phyloP scores from a whole-genome alignment of 2,888 invertebrate genomes.

The Biston stratarius region DNA sequence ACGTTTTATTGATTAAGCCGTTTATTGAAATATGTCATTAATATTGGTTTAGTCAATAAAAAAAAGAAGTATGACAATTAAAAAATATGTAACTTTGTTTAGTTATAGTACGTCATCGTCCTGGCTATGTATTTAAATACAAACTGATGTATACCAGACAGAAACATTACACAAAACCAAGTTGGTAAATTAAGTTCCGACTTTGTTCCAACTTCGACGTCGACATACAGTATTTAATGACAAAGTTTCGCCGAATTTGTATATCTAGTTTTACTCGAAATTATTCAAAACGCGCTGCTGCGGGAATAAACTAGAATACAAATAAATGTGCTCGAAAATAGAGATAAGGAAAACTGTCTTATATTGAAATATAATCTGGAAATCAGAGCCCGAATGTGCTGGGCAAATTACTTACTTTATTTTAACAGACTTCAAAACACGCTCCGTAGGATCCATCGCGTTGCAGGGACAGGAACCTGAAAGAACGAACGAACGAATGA shows the following conservation, averaged over 20 bases:
- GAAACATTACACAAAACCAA: conserved; percentile 25
- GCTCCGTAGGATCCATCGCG: too few species aligned
- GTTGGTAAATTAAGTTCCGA: conserved; percentile 36
- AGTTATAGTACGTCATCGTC: background rate
- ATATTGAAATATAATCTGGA: background rate
- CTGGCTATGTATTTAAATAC: background rate
- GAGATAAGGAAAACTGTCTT: background rate
- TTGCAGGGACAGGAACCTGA: too few species aligned
- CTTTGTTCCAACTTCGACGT: conserved; percentile 36
- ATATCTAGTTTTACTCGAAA: conserved; percentile 29
- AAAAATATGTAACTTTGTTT: background rate
- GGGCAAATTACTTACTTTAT: too few species aligned
- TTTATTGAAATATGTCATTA: background rate
- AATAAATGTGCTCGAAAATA: conserved; percentile 1
- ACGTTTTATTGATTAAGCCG: too few species aligned
- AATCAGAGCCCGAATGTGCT: background rate
- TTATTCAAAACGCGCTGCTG: conserved; percentile 26
- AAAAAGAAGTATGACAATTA: background rate
- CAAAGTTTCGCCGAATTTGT: conserved; percentile 35
- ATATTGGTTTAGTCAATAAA: too few species aligned
- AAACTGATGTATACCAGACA: conserved; percentile 2
- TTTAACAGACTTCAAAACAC: too few species aligned
- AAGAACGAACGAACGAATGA: too few species aligned
- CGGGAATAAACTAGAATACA: conserved; percentile 14
- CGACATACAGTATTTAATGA: conserved; percentile 37